Evolutionary conservation across 2,113 vertebrate genomes (phyloP), one percentile per base, ranked within the genome.

Genomic region (Alosa alosa): DNA sequence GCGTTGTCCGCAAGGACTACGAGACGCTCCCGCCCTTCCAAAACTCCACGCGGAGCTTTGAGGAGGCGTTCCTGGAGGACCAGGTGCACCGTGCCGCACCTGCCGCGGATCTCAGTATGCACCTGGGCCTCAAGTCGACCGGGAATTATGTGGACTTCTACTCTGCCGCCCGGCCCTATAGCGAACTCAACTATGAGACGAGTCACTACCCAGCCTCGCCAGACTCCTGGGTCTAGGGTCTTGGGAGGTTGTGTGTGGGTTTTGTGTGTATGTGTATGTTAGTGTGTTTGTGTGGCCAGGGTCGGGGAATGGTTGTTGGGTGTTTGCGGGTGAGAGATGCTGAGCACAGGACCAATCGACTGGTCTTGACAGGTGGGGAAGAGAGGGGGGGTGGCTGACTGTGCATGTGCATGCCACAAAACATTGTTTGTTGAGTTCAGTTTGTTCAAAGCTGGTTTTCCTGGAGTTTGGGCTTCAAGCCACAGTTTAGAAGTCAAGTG

Each of bases 81-180:
- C 96, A 96, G 92, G 97, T 96, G 94, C 97, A 96, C 52, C 96
- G 96, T 82, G 94, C 96, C 84, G 95, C 97, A 91, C 94, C 97
- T 81, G 93, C 97, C 90, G 94, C 96, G 0, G 98, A 99, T 93
- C 97, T 99, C 94, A 97, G 97, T 94, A 99, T 99, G 98, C 98
- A 99, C 90, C 97, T 99, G 96, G 98, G 98, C 93, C 97, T 99
- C 92, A 99, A 99, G 95, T 99, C 98, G 93, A 99, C 98, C 0
- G 98, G 98, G 92, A 99, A 99, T 94, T 99, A 99, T 5, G 98
- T 99, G 87, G 98, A 99, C 96, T 99, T 99, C 97, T 99, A 99
- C 94, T 99, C 98, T 0, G 98, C 98, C 68, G 98, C 98, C 93
- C 97, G 98, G 91, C 98, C 98, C 89, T 99, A 99, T 95, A 99